Conservation (phyloP, 2,113 vertebrate genomes). For the Dendrocopos noguchii region DNA sequence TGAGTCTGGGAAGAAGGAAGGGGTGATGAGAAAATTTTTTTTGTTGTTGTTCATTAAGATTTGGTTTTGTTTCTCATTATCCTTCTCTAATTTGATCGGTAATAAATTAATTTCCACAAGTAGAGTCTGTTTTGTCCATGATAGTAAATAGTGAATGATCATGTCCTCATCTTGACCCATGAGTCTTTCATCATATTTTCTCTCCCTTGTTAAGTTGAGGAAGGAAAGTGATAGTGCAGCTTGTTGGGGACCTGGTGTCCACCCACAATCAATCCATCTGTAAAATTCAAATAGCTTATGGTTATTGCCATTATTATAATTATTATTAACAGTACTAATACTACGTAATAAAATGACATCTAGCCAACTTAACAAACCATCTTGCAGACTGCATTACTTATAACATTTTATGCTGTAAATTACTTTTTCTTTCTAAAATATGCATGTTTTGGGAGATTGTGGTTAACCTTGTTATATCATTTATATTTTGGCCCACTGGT, state of each 20-base stretch:
- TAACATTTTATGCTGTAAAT: constrained; percentile 33
- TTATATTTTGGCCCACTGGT: too few relatives aligned
- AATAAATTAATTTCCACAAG: neutral
- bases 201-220: neutral
- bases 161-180: too few relatives aligned
- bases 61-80: neutral
- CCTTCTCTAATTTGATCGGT: fast-evolving
- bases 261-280: neutral
- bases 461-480: constrained; percentile 30
- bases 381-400: constrained; percentile 51
- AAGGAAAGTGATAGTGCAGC: neutral
- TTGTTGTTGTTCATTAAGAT: too few relatives aligned
- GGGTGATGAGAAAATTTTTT: too few relatives aligned
- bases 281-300: constrained; percentile 21
- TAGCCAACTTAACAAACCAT: constrained; percentile 40
- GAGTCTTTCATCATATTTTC: neutral
- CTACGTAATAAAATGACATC: constrained; percentile 45
- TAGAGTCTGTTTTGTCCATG: neutral
- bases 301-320: neutral
- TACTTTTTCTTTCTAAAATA: constrained; percentile 59
- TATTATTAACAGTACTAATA: neutral
- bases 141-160: neutral
- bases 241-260: neutral
- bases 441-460: constrained; percentile 37
- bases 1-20: neutral